A percentile compares a stretch with the other conserved stretches of the same genome.
phyloP scores from a whole-genome alignment of 2,888 invertebrate genomes.

The Eristalis intricaria region DNA sequence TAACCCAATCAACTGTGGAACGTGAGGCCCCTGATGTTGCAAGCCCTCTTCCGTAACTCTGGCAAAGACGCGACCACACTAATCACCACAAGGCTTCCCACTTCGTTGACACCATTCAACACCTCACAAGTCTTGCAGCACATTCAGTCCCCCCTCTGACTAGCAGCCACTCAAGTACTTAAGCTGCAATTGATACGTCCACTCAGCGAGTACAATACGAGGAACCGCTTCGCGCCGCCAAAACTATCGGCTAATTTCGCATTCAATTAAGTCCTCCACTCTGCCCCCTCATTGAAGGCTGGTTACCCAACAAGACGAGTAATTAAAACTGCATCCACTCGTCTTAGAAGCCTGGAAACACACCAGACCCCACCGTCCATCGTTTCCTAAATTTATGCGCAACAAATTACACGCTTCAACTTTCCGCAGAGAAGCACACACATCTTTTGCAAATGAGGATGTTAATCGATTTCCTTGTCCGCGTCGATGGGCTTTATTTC shows the following conservation, averaged over 20 bases:
- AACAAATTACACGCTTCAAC: slow-evolving; percentile 31
- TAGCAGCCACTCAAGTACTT: not conserved
- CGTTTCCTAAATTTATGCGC: slow-evolving; percentile 38
- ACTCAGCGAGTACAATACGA: not conserved
- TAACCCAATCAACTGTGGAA: not conserved
- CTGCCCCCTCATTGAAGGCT: not conserved
- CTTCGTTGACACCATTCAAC: not conserved
- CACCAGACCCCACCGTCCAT: not conserved
- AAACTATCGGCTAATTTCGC: slow-evolving; percentile 3
- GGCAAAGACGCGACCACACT: not conserved
- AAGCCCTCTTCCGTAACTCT: not conserved
- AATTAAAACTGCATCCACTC: slow-evolving; percentile 34
- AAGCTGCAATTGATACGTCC: not conserved
- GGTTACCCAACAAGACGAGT: not conserved
- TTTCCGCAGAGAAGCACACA: not conserved
- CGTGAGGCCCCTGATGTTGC: not conserved
- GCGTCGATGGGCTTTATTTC: slow-evolving; percentile 13
- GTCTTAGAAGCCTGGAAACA: not conserved
- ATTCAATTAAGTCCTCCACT: slow-evolving; percentile 24
- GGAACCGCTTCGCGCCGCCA: not conserved
- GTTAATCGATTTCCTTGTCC: slow-evolving; percentile 41
- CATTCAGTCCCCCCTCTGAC: not conserved
- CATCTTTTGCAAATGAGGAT: slow-evolving; percentile 24
- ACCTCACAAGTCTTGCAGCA: not conserved
- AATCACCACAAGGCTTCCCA: not conserved